phyloP scores from a whole-genome alignment of 2,888 invertebrate genomes.

The Gasteruption jaculator region DNA sequence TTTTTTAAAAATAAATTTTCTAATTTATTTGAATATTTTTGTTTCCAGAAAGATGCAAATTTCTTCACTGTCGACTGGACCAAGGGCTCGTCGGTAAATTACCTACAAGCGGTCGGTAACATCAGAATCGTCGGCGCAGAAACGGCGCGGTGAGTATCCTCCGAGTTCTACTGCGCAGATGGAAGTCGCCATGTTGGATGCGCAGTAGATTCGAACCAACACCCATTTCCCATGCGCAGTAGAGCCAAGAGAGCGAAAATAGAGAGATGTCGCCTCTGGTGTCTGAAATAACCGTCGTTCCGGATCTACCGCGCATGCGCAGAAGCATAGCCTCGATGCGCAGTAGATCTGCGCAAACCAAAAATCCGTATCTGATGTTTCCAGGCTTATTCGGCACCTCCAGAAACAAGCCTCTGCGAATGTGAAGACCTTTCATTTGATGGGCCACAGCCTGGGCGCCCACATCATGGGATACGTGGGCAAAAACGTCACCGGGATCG shows the following conservation, averaged over 20 bases:
- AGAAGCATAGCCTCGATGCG: too few relatives aligned
- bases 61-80: constrained; percentile 50
- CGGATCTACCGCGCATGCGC: too few relatives aligned
- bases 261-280: too few relatives aligned
- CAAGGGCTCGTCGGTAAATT: constrained; percentile 42
- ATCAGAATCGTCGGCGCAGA: constrained; percentile 42
- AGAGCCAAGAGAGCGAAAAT: too few relatives aligned
- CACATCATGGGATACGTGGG: constrained; percentile 42
- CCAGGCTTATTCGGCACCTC: constrained; percentile 33
- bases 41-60: constrained; percentile 45
- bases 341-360: not conserved
- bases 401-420: constrained; percentile 24
- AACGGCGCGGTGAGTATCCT: constrained; percentile 31
- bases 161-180: too few relatives aligned
- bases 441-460: constrained; percentile 45
- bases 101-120: constrained; percentile 32
- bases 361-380: constrained; percentile 11
- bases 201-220: too few relatives aligned
- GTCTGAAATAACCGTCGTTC: too few relatives aligned
- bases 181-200: too few relatives aligned
- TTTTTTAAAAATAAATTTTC: not conserved
- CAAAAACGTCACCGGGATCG: constrained; percentile 32
- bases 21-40: constrained; percentile 8
- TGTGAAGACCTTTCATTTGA: constrained; percentile 32
- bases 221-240: too few relatives aligned